Evolutionary conservation across 1,140 invertebrate species (phyloP), one percentile per base, ranked within the genome.

Genomic region (Dendrolimus kikuchii): DNA sequence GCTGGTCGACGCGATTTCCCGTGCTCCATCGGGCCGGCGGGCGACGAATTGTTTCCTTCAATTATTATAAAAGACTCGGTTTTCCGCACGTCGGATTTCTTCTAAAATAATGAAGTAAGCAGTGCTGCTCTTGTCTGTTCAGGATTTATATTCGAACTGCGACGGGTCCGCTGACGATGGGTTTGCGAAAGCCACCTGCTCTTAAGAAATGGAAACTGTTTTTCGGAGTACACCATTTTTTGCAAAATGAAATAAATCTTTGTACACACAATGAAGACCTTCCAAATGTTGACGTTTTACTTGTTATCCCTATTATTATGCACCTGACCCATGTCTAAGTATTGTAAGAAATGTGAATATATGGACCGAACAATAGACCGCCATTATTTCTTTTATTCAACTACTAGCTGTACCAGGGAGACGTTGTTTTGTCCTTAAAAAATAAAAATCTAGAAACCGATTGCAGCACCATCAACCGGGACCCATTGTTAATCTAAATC

Each of bases 121-220:
- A 68, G 57, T 62, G 53, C 53, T 62, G 60, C 62, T 69, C 64
- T 55, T 54, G 59, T 55, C 61, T 49, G 57, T 42, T 49, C 55
- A 62, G 77, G 70, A 77, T 77, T 76, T 81, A 77, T 78, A 68
- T 68, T 57, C 64, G 68, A 66, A 78, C 73, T 77, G 78, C 74
- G 62, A 79, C 66, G 73, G 77, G 76, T 78, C 68, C 68, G 76
- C 74, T 78, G 76, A 81, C 74, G 74, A 78, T 74, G 70, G 74
- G 67, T 72, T 75, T 71, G 64, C 66, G 58, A 72, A 68, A 64
- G 71, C 76, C 78, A 81, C 78, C 76, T 81, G 78, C 73, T 81
- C 74, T 77, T 67, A 57, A 59, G 59, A 74, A 81, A 81, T 79
- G 67, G 78, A 78, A 74, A 68, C 65, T 73, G 63, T 75, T 66